Evolutionary conservation across 1,140 invertebrate genomes (phyloP), one percentile per base, ranked within the genome.

Genomic region (Paramacrobiotus metropolitanus): DNA sequence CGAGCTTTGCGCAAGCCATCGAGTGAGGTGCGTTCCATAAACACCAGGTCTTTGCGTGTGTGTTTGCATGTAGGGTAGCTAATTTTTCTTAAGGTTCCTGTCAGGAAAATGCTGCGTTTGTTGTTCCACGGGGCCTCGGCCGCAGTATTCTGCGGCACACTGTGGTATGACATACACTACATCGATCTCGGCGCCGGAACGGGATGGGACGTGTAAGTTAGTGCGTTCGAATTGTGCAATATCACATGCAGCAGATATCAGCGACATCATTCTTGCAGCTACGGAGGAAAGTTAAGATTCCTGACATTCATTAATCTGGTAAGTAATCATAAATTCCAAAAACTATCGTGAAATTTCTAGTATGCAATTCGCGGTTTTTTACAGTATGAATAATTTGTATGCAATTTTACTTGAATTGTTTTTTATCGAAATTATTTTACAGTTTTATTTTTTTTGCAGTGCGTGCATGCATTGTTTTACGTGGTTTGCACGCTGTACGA

Each of bases 271-370:
- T 40, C 9, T 40, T 40, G 34, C 34, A 40, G 34, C 9, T 40
- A 55, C 48, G 48, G 48, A 55, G 48, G 48, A 28, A 55, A 55
- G 24, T 24, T 55, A 9, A 15, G 48, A 55, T 55, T 55, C 28
- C 24, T 55, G 0, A 55, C 48, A 20, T 55, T 55, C 24, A 55
- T 55, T 24, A 24, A 55, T 28, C 24, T 55, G 48, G 48, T 55
- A 55, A 55, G 48, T 9, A 24, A 28, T n/a, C n/a, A n/a, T n/a
- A 40, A 40, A 40, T 40, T 40, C 34, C 34, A 40, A 9, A 9
- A 40, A n/a, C 9, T 40, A 9, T n/a, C 34, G 9, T 9, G 34
- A 40, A n/a, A 40, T 40, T n/a, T 9, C 34, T 9, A 40, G 34
- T n/a, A 40, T 40, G 34, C 34, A n/a, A 40, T 40, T 15, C 34